These are phyloP conservation scores for Brenthis ino DNA, from an alignment of 2,888 invertebrate species.

Conservation along the genomic window DNA sequence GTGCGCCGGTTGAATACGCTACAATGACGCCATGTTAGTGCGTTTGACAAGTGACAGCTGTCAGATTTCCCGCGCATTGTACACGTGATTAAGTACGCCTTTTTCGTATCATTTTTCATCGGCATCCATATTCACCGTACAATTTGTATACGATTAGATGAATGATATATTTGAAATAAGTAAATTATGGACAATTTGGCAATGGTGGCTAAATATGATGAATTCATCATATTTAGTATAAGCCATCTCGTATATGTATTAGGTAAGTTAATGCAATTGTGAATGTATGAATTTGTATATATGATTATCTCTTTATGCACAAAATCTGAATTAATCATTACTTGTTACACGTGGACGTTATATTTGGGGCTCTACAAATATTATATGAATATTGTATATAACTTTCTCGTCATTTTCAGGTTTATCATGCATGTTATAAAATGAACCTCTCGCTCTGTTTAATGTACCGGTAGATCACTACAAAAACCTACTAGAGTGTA, in stretches of 20 bases:
- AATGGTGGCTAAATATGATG: conserved; percentile 5
- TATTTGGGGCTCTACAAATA: no score
- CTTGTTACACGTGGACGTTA: no score
- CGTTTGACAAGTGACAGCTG: conserved; percentile 63
- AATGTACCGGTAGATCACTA: conserved; percentile 6
- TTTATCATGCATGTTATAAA: no score
- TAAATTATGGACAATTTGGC: conserved; percentile 20
- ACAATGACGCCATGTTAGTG: conserved; percentile 45
- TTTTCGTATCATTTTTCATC: conserved; percentile 36
- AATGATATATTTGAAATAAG: conserved; percentile 12
- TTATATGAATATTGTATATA: no score
- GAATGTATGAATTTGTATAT: no score
- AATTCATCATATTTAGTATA: neutral
- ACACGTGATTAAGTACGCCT: conserved; percentile 43
- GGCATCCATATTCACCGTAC: conserved; percentile 27
- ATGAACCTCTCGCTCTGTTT: conserved; percentile 6
- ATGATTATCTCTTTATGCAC: no score
- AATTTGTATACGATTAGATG: conserved; percentile 28
- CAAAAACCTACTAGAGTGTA: neutral
- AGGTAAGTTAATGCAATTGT: neutral
- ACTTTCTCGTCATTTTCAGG: no score
- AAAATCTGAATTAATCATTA: no score
- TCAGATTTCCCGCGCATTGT: conserved; percentile 58
- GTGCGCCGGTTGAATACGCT: conserved; percentile 26
- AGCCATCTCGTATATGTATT: neutral